Conservation (phyloP, 1,140 invertebrate species). For the Whitmania pigra region DNA sequence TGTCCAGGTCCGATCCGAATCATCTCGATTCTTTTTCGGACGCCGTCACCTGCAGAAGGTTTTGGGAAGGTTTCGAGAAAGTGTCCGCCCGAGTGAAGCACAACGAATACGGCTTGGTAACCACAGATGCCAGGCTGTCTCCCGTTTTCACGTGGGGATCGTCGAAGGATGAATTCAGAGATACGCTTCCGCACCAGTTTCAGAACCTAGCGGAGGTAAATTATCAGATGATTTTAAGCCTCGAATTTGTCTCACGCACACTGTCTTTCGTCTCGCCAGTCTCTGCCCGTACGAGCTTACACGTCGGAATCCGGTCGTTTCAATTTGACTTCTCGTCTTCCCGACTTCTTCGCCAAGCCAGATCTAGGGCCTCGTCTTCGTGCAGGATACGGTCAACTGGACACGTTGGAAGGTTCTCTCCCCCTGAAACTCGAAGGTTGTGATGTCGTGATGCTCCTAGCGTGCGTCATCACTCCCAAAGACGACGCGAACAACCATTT, state of each 20-base stretch:
- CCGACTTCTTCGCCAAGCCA: conserved; percentile 82
- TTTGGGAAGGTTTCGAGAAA: conserved; percentile 91
- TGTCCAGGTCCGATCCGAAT: too few species aligned
- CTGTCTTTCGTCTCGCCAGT: conserved; percentile 39
- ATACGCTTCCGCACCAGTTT: conserved; percentile 66
- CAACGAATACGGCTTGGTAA: conserved; percentile 59
- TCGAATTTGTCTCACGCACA: too few species aligned
- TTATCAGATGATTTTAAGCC: too few species aligned
- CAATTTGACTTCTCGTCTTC: conserved; percentile 71
- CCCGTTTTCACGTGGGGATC: conserved; percentile 62
- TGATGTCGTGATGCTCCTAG: conserved; percentile 93
- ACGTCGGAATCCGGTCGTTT: conserved; percentile 72
- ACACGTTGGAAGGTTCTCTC: conserved; percentile 60
- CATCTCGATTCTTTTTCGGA: too few species aligned
- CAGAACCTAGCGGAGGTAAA: conserved; percentile 63
- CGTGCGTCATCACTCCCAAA: conserved; percentile 82
- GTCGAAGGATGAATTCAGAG: conserved; percentile 84
- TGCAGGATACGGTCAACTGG: conserved; percentile 66
- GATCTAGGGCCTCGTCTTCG: conserved; percentile 97
- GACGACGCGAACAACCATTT: conserved; percentile 52
- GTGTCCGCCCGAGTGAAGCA: conserved; percentile 65
- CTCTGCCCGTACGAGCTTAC: conserved; percentile 75
- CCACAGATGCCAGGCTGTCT: conserved; percentile 53
- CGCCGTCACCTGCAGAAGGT: conserved; percentile 36
- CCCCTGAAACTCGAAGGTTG: conserved; percentile 92